phyloP scores from a whole-genome alignment of 1,140 invertebrate genomes.

The Panagrolaimus sp. region DNA sequence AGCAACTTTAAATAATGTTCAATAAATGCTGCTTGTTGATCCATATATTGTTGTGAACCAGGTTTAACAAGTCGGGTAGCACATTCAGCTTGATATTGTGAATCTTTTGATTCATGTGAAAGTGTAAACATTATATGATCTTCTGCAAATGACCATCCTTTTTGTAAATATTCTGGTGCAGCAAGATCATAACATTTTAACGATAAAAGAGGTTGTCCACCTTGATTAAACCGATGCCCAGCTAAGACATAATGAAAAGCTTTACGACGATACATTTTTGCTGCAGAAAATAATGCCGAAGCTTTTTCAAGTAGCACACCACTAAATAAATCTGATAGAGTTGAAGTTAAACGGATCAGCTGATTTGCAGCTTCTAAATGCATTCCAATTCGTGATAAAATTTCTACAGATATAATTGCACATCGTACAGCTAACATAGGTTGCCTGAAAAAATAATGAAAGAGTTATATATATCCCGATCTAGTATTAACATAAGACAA shows the following conservation, averaged over 20 bases:
- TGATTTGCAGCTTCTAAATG: conserved; percentile 6
- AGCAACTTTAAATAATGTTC: conserved; percentile 8
- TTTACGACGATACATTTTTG: conserved; percentile 12
- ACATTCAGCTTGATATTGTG: conserved; percentile 5
- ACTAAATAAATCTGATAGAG: conserved; percentile 5
- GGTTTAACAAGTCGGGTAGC: neutral
- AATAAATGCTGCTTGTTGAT: conserved; percentile 17
- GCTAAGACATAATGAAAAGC: conserved; percentile 21
- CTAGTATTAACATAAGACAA: neutral
- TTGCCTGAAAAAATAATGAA: conserved; percentile 25
- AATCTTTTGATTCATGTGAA: neutral
- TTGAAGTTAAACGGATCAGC: neutral
- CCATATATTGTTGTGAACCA: conserved; percentile 12
- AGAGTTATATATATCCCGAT: neutral
- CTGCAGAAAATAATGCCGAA: neutral
- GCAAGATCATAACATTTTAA: conserved; percentile 13
- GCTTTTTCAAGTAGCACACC: conserved; percentile 17
- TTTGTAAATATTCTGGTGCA: conserved; percentile 10
- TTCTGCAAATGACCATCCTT: conserved; percentile 17
- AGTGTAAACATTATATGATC: conserved; percentile 16
- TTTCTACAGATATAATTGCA: conserved; percentile 20
- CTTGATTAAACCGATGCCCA: conserved; percentile 18
- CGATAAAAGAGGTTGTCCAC: neutral
- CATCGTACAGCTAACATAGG: conserved; percentile 32
- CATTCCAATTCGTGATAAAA: conserved; percentile 5